Conservation (phyloP, 2,888 invertebrate genomes). For the Miltochrista miniata region DNA sequence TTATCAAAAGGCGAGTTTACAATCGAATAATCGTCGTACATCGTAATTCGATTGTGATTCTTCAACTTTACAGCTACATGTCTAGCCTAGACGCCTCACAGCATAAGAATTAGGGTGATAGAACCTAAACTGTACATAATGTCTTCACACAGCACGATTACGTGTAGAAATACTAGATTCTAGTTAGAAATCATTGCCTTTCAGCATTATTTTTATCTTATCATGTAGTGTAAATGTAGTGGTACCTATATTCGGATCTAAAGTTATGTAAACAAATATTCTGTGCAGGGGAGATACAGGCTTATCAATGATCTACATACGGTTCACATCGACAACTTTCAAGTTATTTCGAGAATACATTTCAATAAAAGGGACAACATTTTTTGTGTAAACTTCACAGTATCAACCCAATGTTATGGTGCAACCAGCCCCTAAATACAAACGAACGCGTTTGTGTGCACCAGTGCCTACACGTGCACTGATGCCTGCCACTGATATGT, state of each 20-base stretch:
- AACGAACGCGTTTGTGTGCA: constrained; percentile 23
- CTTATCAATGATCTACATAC: constrained; percentile 14
- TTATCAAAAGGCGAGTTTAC: constrained; percentile 11
- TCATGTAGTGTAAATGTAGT: constrained; percentile 19
- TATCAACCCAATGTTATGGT: constrained; percentile 11
- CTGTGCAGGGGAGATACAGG: constrained; percentile 22
- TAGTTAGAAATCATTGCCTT: constrained; percentile 1
- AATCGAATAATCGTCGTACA: constrained; percentile 10
- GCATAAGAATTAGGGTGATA: constrained; percentile 23
- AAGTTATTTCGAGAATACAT: background rate
- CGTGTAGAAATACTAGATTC: background rate
- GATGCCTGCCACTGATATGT: constrained; percentile 73
- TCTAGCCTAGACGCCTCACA: constrained; percentile 16
- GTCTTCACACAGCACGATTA: constrained; percentile 6
- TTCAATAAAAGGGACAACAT: background rate
- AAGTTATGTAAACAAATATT: constrained; percentile 29
- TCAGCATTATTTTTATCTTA: constrained; percentile 12
- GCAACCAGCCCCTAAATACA: constrained; percentile 44
- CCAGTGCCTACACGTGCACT: constrained; percentile 49
- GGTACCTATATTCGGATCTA: constrained; percentile 17
- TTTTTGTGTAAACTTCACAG: constrained; percentile 2
- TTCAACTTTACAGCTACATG: constrained; percentile 11
- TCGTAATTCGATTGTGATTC: constrained; percentile 13
- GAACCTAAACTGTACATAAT: constrained; percentile 24
- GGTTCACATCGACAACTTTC: background rate